Evolutionary conservation across 2,888 invertebrate species (phyloP), one percentile per base, ranked within the genome.

Genomic region (Slavum lentiscoides): DNA sequence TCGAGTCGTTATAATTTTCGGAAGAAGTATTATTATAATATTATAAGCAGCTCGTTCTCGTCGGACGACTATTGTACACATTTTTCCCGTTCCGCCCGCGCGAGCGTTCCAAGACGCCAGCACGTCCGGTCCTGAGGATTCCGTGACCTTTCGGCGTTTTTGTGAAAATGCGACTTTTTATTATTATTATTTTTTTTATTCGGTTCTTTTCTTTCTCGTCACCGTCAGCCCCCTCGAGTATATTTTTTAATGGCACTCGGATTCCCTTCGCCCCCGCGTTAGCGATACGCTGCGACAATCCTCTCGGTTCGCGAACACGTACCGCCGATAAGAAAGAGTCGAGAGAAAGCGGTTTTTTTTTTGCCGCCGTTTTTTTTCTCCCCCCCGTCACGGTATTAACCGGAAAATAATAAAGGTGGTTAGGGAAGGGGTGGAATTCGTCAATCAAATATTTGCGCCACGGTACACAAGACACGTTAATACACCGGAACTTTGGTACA

Each of bases 1-100:
- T 76, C 68, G 30, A 76, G 75, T 76, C 68, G 75, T 76, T 76
- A 68, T 67, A 68, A 76, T 76, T 76, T 76, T 43, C 68, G 67
- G 67, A 67, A 68, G 58, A 68, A 59, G 67, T 67, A 30, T 30
- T 30, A 58, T 67, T n/a, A n/a, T n/a, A n/a, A 30, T 30, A 30
- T 30, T 30, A 30, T 30, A 43, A 43, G 55, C 66, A 43, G 75
- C 59, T 67, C 67, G 66, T 75, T 75, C 64, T 64, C 74, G 64
- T 64, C 30, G 66, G 67, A 75, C 64, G 67, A 75, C 55, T 67
- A 39, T 23, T 59, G 39, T 39, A 21, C 19, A 8, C 19, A 8
- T n/a, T 9, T 7, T n/a, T n/a, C 55, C 13, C 58, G 19, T n/a
- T 19, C 67, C 15, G 3, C n/a, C 66, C 66, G 21, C 55, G 21